Percentiles rank a stretch among this genome's conserved stretches.
Evolutionary conservation across 2,797 vertebrate species (phyloP).

Genomic region (Avahi laniger): DNA sequence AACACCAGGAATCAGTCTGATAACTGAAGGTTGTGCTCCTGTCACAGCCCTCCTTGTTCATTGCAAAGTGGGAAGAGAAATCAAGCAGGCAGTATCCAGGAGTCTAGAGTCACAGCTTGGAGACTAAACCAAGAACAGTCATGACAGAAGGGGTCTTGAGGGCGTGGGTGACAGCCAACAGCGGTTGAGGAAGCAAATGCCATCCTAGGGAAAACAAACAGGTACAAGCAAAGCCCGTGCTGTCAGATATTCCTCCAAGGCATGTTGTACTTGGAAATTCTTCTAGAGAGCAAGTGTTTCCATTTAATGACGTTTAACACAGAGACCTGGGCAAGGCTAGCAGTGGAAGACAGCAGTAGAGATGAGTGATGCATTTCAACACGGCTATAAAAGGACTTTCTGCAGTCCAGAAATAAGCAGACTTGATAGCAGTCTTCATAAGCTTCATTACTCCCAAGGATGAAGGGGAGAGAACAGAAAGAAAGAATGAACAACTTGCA

Average conservation of each 20-base stretch:
- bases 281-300: not conserved
- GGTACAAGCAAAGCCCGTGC: not conserved
- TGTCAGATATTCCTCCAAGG: not conserved
- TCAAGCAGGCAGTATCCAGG: not conserved
- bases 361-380: too few relatives aligned
- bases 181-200: not conserved
- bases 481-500: accelerated
- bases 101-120: not conserved
- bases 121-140: not conserved
- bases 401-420: not conserved
- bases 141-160: not conserved
- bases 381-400: not conserved
- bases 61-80: not conserved
- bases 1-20: not conserved
- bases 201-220: not conserved
- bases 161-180: not conserved
- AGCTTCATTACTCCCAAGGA: not conserved
- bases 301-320: not conserved
- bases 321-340: not conserved
- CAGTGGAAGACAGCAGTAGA: not conserved
- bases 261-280: not conserved
- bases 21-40: not conserved
- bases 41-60: not conserved
- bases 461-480: too few relatives aligned
- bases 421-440: not conserved